phyloP scores from a whole-genome alignment of 1,140 invertebrate genomes.

The Dreissena rostriformis region DNA sequence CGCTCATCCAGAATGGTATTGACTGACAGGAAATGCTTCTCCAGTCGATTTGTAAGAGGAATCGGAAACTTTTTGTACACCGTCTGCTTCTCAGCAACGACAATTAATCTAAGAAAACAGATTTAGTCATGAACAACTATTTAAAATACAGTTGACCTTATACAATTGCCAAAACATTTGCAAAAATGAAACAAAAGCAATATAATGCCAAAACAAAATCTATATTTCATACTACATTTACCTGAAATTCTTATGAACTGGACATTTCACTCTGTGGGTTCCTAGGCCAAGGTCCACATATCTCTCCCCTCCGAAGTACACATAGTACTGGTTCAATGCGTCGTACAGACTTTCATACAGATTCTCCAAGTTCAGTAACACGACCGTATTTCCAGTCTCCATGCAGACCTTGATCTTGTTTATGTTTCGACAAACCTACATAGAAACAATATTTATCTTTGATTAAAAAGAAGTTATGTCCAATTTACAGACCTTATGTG shows the following conservation, averaged over 20 bases:
- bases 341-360: conserved; percentile 80
- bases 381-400: conserved; percentile 78
- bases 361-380: conserved; percentile 78
- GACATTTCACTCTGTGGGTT: conserved; percentile 78
- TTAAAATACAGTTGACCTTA: no score
- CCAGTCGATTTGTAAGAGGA: conserved; percentile 70
- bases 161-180: no score
- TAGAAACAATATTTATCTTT: not conserved
- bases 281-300: conserved; percentile 79
- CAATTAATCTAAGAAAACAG: conserved; percentile 49
- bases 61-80: conserved; percentile 46
- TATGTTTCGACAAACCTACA: conserved; percentile 79
- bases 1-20: conserved; percentile 55
- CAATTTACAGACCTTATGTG: no score
- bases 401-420: conserved; percentile 80
- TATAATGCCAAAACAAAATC: no score
- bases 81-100: conserved; percentile 63
- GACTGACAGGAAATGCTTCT: conserved; percentile 67
- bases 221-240: conserved; percentile 9
- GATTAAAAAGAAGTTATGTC: no score
- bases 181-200: no score
- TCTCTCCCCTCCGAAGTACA: conserved; percentile 73
- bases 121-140: no score
- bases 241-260: conserved; percentile 77
- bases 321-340: conserved; percentile 80